Percentiles rank a stretch among this genome's conserved stretches.
Conservation (phyloP, 2,797 vertebrate species). For the Tamandua tetradactyla region DNA sequence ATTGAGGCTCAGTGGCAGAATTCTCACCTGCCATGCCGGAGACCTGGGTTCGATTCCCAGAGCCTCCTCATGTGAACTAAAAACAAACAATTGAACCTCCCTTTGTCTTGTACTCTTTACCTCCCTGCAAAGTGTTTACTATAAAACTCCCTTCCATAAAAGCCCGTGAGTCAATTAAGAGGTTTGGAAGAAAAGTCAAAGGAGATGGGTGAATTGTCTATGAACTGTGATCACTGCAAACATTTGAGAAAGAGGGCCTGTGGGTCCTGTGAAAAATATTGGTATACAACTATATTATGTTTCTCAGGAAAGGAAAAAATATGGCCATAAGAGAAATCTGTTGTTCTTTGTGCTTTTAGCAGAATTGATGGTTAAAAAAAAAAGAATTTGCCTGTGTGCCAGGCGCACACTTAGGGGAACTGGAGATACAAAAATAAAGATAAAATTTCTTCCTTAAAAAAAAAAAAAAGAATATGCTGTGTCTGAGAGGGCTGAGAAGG, state of each 20-base stretch:
- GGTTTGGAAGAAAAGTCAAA: background rate
- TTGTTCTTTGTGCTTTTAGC: background rate
- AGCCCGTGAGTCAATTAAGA: background rate
- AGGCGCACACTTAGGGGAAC: too few species aligned
- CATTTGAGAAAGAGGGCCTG: background rate
- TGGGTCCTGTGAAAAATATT: background rate
- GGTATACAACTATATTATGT: too few species aligned
- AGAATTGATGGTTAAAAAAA: background rate
- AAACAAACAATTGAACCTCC: too few species aligned
- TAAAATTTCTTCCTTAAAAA: too few species aligned
- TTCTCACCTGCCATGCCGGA: too few species aligned
- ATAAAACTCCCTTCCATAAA: background rate
- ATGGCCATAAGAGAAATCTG: background rate
- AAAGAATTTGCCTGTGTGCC: background rate
- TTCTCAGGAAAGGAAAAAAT: background rate
- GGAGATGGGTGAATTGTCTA: background rate
- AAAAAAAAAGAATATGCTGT: background rate
- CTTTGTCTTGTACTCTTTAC: background rate
- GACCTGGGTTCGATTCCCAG: too few species aligned
- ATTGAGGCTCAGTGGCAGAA: too few species aligned
- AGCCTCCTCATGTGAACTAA: too few species aligned
- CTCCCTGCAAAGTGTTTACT: background rate
- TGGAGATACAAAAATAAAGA: too few species aligned
- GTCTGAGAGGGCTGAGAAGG: rapidly evolving
- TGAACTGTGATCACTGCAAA: background rate